A percentile compares a stretch with the other conserved stretches of the same genome.
Evolutionary conservation across 2,113 vertebrate genomes (phyloP).

Genomic region (Ceyx melanurus): DNA sequence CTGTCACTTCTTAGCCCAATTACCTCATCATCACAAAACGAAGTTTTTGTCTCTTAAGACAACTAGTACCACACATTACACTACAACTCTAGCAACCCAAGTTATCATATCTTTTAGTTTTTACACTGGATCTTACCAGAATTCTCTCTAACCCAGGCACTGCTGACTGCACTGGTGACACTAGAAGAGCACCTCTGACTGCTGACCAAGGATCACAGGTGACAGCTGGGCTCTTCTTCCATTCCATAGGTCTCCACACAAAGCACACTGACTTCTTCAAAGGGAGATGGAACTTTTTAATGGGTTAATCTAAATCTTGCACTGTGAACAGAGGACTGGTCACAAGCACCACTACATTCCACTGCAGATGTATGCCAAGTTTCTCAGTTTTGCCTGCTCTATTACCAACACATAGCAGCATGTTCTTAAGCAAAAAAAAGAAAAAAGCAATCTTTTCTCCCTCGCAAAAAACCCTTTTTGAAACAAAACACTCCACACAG

Average conservation of each 20-base stretch:
- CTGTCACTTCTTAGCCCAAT: not conserved
- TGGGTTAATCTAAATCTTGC: not conserved
- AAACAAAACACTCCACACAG: not conserved
- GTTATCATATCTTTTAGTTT: not conserved
- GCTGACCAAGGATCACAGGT: not conserved
- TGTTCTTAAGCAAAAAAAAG: not conserved
- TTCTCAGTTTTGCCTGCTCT: not conserved
- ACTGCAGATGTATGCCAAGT: not conserved
- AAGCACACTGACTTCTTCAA: not conserved
- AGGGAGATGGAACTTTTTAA: not conserved
- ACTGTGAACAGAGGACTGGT: not conserved
- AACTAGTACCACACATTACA: not conserved
- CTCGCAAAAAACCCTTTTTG: not conserved
- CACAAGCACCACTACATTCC: not conserved
- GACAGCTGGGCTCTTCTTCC: not conserved
- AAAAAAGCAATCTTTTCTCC: not conserved
- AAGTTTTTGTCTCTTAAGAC: not conserved
- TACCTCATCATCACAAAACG: not conserved
- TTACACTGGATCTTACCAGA: not conserved
- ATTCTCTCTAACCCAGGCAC: not conserved
- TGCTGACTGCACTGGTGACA: not conserved
- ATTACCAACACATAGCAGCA: not conserved
- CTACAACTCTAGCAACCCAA: rapidly evolving
- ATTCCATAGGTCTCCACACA: not conserved
- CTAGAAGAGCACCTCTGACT: not conserved